Conservation (phyloP, 2,113 vertebrate genomes). For the Bos javanicus region DNA sequence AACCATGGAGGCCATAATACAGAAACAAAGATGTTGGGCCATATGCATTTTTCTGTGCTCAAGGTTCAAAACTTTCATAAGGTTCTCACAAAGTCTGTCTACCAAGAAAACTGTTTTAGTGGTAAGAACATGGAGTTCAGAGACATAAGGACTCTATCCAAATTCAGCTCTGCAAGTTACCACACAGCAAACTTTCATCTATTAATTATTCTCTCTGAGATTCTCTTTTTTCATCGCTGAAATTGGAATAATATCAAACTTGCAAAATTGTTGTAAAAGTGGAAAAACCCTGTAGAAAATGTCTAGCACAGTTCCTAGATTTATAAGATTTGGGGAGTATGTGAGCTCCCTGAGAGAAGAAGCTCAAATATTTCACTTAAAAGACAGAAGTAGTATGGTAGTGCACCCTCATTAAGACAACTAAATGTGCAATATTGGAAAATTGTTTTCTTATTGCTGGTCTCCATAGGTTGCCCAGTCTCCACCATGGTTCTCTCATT, state of each 20-base stretch:
- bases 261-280: not conserved
- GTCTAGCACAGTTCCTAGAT: not conserved
- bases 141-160: not conserved
- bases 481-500: not conserved
- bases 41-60: not conserved
- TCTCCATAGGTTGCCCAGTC: not conserved
- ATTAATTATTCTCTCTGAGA: not conserved
- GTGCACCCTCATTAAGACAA: not conserved
- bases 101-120: not conserved
- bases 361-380: not conserved
- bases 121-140: not conserved
- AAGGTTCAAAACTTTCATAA: not conserved
- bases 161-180: not conserved
- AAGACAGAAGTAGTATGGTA: not conserved
- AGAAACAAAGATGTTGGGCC: not conserved
- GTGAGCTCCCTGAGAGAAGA: not conserved
- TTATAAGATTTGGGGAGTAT: not conserved
- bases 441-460: not conserved
- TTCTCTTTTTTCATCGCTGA: not conserved
- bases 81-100: not conserved
- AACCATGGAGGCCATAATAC: not conserved
- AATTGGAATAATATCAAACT: not conserved
- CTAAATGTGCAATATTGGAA: not conserved
- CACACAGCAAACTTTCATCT: not conserved
- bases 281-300: not conserved